Base-by-base conservation (phyloP, 2,797 vertebrate species). In the Cossypha caffra region DNA sequence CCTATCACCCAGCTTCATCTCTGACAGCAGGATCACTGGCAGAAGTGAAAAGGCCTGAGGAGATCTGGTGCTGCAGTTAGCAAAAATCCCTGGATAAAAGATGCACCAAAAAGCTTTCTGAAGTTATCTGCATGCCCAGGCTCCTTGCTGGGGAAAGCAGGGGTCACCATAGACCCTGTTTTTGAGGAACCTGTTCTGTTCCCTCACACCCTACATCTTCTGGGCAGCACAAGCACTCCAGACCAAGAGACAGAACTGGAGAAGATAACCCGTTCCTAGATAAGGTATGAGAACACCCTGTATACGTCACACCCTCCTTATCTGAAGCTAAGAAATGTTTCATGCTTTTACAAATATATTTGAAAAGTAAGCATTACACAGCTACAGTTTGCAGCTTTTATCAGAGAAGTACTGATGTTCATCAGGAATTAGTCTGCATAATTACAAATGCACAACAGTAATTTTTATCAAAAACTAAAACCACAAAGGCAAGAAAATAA, bases 281-380 rank as follows among this genome's bases (percentile, higher is more conserved):
- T 82, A 91, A 91, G 58, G 38, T 8, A 89, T 63, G n/a, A 82
- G 77, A 90, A 93, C 92, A 83, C 38, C 13, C 52, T 42, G 58
- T 10, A 29, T 13, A 16, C 3, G 5, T 74, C 75, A 92, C 81
- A 82, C 81, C 86, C 84, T 78, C 21, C 71, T 89, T 91, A 96
- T 95, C 93, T 92, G 33, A 77, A 94, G 81, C 91, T 92, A 93
- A 74, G 63, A 81, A 84, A 94, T 51, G 38, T 50, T 86, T 93
- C 9, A 77, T 23, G 47, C 38, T 88, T 77, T 82, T 45, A 83
- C 64, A 94, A 87, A 67, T 57, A 61, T 43, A 68, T 96, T 72
- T 93, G 35, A 85, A 89, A 93, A 80, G 78, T 47, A 92, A 92
- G 84, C 57, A 62, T 61, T 68, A 52, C 28, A 77, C 66, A 94